Evolutionary conservation across 1,140 invertebrate genomes (phyloP).

Genomic region (Pomacea maculata): DNA sequence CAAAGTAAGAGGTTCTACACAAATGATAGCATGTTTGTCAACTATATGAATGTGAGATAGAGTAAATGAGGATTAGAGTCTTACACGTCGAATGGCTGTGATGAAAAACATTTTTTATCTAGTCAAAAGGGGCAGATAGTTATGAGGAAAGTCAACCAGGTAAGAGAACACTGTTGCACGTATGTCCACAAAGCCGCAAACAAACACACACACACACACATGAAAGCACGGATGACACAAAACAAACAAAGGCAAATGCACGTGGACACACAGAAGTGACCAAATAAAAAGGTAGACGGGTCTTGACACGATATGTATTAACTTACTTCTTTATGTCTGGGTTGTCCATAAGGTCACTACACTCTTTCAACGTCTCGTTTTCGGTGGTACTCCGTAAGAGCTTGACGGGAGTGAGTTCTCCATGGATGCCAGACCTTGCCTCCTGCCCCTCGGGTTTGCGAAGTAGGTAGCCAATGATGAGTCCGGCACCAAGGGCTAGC

Average conservation of each 20-base stretch:
- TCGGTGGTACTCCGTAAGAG: background rate
- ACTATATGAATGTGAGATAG: too few relatives aligned
- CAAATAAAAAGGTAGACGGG: too few relatives aligned
- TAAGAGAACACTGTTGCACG: background rate
- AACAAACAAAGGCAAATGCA: background rate
- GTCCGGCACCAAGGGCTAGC: constrained; percentile 29
- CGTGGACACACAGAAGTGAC: too few relatives aligned
- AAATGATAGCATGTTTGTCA: too few relatives aligned
- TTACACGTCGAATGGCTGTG: too few relatives aligned
- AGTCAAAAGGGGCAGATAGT: too few relatives aligned
- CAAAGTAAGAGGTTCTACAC: too few relatives aligned
- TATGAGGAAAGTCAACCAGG: too few relatives aligned
- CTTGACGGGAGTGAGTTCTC: constrained; percentile 14
- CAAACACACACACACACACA: background rate
- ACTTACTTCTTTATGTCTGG: constrained; percentile 26
- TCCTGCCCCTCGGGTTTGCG: constrained; percentile 8
- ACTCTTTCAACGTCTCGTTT: constrained; percentile 7
- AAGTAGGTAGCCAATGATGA: constrained; percentile 39
- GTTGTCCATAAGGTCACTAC: constrained; percentile 20
- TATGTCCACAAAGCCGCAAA: background rate
- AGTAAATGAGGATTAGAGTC: too few relatives aligned
- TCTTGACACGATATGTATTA: too few relatives aligned
- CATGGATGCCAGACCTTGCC: background rate
- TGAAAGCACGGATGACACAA: background rate
- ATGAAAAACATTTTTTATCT: too few relatives aligned